Conservation (phyloP, 2,113 vertebrate genomes). For the Origma solitaria region DNA sequence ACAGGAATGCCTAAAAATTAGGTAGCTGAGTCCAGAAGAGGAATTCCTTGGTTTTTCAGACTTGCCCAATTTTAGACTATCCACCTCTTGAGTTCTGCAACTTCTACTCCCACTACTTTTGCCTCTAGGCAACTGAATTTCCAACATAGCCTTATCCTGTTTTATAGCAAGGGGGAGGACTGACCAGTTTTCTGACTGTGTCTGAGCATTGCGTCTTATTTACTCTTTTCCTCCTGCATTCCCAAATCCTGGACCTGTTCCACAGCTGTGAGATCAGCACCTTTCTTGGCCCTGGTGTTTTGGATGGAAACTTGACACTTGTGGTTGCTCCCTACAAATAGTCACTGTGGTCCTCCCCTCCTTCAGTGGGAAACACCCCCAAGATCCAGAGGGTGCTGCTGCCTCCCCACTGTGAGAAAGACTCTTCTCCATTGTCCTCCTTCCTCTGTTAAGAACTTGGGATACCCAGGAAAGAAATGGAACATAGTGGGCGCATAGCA, state of each 20-base stretch:
- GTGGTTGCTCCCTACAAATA: background rate
- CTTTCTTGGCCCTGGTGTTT: background rate
- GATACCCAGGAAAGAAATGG: background rate
- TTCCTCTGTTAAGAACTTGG: background rate
- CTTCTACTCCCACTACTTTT: background rate
- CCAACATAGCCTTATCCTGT: background rate
- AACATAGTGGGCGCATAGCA: background rate
- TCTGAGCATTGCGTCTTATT: background rate
- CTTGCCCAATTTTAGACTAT: background rate
- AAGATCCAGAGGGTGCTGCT: background rate
- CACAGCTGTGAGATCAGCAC: background rate
- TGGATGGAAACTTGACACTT: background rate
- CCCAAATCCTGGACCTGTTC: background rate
- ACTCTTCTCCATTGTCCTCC: background rate
- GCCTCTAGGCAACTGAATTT: background rate
- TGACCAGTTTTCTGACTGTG: background rate
- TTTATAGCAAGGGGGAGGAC: background rate
- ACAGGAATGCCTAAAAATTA: background rate
- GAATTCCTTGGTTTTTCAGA: background rate
- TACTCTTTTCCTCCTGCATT: background rate
- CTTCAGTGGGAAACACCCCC: background rate
- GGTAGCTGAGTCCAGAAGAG: background rate
- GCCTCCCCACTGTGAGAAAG: background rate
- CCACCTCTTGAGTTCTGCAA: background rate
- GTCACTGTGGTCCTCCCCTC: background rate